Evolutionary conservation across 2,113 vertebrate species (phyloP), one percentile per base, ranked within the genome.

Genomic region (Cynocephalus volans): DNA sequence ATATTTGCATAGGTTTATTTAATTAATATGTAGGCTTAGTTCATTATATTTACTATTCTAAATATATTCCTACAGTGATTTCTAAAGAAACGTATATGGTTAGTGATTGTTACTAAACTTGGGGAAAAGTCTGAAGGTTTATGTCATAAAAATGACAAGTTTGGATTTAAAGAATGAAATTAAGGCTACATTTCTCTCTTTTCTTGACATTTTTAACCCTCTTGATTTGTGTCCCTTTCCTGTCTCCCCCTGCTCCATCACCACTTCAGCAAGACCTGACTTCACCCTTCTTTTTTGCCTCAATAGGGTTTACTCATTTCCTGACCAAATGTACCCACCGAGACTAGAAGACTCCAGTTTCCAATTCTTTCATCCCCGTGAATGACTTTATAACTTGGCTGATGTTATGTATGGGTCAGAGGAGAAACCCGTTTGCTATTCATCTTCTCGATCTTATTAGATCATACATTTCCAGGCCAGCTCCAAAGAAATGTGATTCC

Each of bases 401-500:
- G n/a, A 90, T 88, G 60, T 58, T 95, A 72, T 60, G 31, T 31
- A 10, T 15, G 45, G 95, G 76, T 97, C 97, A 97, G 77, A 95
- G 84, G 83, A 96, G 69, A 90, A 77, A 18, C 7, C 52, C 2
- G 18, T 33, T n/a, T 93, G 79, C 67, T 86, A 94, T 97, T 83
- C 48, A 90, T 97, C 95, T 95, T 96, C 93, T 80, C 92, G 93
- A 97, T 96, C 79, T 86, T 80, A 95, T 98, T 97, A 97, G 88
- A 93, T 86, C 85, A 91, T 83, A 23, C 31, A 75, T 85, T 92
- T 96, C 26, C 50, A 92, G n/a, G 26, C n/a, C 31, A 84, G 48
- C 45, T 54, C 84, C 1, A 6, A 52, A 76, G 60, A 97, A 88
- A 96, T 92, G 72, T 26, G 65, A 96, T 81, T 80, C 58, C 73